A percentile compares a stretch with the other conserved stretches of the same genome.
phyloP scores from a whole-genome alignment of 2,113 vertebrate species.

The Corydoras maculifer region DNA sequence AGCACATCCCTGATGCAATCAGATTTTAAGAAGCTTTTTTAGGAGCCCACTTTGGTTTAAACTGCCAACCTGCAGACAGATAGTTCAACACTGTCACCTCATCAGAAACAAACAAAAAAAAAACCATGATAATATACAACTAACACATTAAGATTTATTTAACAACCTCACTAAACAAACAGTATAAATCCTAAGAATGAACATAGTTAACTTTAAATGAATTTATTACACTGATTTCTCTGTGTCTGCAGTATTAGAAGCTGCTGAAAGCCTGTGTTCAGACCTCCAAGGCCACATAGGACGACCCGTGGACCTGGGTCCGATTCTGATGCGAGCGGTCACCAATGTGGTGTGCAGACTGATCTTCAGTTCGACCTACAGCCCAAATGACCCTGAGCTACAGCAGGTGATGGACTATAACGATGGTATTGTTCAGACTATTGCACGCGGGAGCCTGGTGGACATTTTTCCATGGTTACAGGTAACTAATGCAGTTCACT shows the following conservation, averaged over 20 bases:
- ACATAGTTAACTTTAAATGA: no score
- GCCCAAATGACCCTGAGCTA: slow-evolving; percentile 56
- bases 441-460: slow-evolving; percentile 59
- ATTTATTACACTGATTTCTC: no score
- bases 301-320: slow-evolving; percentile 53
- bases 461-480: slow-evolving; percentile 69
- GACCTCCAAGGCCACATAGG: slow-evolving; percentile 45
- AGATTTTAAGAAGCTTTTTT: no score
- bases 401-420: slow-evolving; percentile 64
- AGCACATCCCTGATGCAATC: no score
- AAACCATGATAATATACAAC: no score
- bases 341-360: slow-evolving; percentile 69
- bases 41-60: no score
- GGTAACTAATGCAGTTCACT: slow-evolving; percentile 43
- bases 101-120: no score
- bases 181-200: no score
- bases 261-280: slow-evolving; percentile 54
- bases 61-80: no score
- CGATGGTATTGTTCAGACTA: slow-evolving; percentile 67
- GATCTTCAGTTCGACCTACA: slow-evolving; percentile 65
- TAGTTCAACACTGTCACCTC: no score
- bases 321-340: slow-evolving; percentile 57
- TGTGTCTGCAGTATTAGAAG: slow-evolving; percentile 55
- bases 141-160: no score
- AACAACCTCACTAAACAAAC: no score